These are phyloP conservation scores for Thymelicus sylvestris DNA, from an alignment of 2,888 invertebrate species.

Conservation along the genomic window DNA sequence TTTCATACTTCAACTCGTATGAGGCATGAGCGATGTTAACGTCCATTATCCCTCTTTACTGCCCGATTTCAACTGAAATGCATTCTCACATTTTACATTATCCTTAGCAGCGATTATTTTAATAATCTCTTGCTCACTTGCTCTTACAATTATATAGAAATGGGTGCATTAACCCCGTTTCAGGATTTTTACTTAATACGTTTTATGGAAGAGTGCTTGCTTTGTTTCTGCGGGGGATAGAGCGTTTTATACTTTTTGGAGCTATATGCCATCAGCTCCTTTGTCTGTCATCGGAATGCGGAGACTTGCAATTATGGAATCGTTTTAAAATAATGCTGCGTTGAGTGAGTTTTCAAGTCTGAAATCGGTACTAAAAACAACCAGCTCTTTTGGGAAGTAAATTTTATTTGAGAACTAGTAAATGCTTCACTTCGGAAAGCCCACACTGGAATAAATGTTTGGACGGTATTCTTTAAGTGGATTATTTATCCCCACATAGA, in stretches of 20 bases:
- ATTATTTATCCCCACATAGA: too few relatives aligned
- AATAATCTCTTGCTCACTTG: constrained; percentile 15
- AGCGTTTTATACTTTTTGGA: constrained; percentile 7
- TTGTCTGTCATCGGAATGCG: constrained; percentile 14
- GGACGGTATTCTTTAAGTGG: too few relatives aligned
- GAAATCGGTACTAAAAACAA: not conserved
- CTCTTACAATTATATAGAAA: constrained; percentile 19
- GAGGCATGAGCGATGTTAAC: constrained; percentile 22
- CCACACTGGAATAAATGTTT: too few relatives aligned
- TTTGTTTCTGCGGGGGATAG: constrained; percentile 12
- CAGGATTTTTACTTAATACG: constrained; percentile 22
- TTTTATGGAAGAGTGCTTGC: constrained; percentile 10
- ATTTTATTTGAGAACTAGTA: too few relatives aligned
- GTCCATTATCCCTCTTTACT: constrained; percentile 28
- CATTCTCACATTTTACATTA: constrained; percentile 32
- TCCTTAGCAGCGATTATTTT: constrained; percentile 35
- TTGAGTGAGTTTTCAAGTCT: not conserved
- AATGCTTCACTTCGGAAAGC: too few relatives aligned
- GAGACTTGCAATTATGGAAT: constrained; percentile 12
- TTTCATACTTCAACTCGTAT: constrained; percentile 23
- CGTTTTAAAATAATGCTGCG: constrained; percentile 14
- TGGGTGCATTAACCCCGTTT: constrained; percentile 27
- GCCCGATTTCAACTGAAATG: constrained; percentile 31
- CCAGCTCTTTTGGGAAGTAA: not conserved
- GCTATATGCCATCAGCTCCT: not conserved